Evolutionary conservation across 1,140 invertebrate species (phyloP).

Genomic region (Plectrocnemia conspersa): DNA sequence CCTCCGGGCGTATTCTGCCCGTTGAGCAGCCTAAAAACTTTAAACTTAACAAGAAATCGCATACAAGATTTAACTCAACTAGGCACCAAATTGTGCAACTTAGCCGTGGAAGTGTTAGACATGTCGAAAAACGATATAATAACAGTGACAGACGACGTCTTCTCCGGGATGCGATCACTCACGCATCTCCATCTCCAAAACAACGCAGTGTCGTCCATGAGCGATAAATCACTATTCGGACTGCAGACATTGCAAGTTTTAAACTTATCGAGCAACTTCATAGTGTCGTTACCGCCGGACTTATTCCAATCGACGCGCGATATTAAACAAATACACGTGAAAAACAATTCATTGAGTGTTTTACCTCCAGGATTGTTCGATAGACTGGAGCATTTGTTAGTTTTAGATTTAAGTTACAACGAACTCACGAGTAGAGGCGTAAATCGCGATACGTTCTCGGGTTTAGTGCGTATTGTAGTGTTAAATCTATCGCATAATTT

Average conservation of each 20-base stretch:
- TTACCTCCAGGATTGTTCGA: slow-evolving; percentile 72
- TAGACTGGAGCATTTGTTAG: slow-evolving; percentile 68
- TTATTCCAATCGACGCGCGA: slow-evolving; percentile 64
- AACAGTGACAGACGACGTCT: slow-evolving; percentile 61
- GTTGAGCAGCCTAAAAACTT: slow-evolving; percentile 59
- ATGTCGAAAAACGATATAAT: slow-evolving; percentile 70
- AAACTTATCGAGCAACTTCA: slow-evolving; percentile 72
- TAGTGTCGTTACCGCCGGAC: slow-evolving; percentile 69
- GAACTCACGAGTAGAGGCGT: slow-evolving; percentile 75
- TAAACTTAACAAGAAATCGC: slow-evolving; percentile 76
- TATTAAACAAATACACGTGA: slow-evolving; percentile 66
- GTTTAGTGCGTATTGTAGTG: slow-evolving; percentile 65
- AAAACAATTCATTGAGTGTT: slow-evolving; percentile 74
- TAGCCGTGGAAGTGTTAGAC: slow-evolving; percentile 64
- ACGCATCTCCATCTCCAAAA: slow-evolving; percentile 64
- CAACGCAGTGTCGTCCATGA: slow-evolving; percentile 67
- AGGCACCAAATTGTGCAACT: slow-evolving; percentile 60
- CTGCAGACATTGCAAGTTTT: slow-evolving; percentile 61
- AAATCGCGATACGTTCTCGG: slow-evolving; percentile 71
- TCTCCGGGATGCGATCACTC: slow-evolving; percentile 63
- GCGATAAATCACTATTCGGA: slow-evolving; percentile 66
- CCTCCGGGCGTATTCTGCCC: slow-evolving; percentile 71
- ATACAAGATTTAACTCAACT: slow-evolving; percentile 69
- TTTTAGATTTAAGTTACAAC: slow-evolving; percentile 73
- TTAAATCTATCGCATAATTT: slow-evolving; percentile 73